A percentile compares a stretch with the other conserved stretches of the same genome.
Conservation (phyloP, 1,140 invertebrate genomes). For the Phymorhynchus buccinoides region DNA sequence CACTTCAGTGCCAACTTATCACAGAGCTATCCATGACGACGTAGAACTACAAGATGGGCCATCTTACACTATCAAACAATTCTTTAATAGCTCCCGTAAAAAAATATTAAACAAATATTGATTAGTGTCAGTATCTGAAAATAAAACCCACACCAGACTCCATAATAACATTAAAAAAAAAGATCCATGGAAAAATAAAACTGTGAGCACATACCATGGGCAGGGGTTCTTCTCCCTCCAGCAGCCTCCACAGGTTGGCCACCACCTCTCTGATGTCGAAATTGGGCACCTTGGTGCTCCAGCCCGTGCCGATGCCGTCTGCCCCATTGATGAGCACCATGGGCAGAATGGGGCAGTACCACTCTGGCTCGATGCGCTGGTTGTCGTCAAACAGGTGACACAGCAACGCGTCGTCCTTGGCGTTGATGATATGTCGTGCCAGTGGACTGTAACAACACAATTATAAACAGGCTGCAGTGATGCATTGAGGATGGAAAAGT, state of each 20-base stretch:
- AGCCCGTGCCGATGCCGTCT: conserved; percentile 98
- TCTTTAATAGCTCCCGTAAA: too few species aligned
- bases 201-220: conserved; percentile 82
- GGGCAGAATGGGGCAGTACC: conserved; percentile 96
- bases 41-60: too few species aligned
- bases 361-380: conserved; percentile 88
- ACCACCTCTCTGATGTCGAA: conserved; percentile 96
- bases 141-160: too few species aligned
- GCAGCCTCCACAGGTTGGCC: conserved; percentile 86
- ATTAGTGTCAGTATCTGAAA: too few species aligned
- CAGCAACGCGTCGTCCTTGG: conserved; percentile 90
- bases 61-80: too few species aligned
- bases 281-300: conserved; percentile 98
- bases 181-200: too few species aligned
- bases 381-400: conserved; percentile 95
- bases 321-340: conserved; percentile 98
- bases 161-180: too few species aligned
- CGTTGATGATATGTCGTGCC: conserved; percentile 89
- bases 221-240: conserved; percentile 85
- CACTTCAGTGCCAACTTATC: too few species aligned
- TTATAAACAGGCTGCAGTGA: too few species aligned
- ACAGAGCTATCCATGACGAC: too few species aligned
- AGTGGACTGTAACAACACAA: conserved; percentile 53
- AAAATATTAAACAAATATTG: too few species aligned
- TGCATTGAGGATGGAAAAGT: neutral